Conservation (phyloP, 1,140 invertebrate species). For the Trachymyrmex cornetzi region DNA sequence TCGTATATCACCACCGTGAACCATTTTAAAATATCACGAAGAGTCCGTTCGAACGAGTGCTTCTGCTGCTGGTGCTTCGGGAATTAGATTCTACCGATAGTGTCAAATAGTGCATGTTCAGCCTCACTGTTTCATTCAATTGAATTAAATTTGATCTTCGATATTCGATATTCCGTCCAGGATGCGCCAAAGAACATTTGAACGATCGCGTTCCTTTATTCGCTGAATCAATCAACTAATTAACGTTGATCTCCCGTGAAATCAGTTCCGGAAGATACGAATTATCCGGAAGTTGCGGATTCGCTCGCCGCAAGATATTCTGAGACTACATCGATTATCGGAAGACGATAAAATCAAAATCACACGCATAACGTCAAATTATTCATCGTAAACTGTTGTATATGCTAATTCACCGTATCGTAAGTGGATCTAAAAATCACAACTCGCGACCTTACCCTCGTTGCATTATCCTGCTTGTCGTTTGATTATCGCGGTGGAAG, state of each 20-base stretch:
- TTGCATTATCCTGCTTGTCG: neutral
- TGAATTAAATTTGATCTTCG: constrained; percentile 21
- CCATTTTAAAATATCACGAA: neutral
- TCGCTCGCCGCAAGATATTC: neutral
- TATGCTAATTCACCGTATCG: neutral
- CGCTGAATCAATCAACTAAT: neutral
- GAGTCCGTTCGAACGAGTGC: neutral
- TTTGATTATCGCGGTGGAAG: neutral
- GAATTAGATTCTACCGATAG: neutral
- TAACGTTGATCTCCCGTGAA: neutral
- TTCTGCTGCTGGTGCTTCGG: neutral
- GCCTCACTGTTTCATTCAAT: neutral
- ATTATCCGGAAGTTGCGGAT: neutral
- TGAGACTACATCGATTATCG: constrained; percentile 21
- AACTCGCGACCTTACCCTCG: neutral
- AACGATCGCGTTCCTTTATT: neutral
- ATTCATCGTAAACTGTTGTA: neutral
- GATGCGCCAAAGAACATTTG: neutral
- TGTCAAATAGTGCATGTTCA: neutral
- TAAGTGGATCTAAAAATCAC: constrained; percentile 22
- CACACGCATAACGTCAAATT: constrained; percentile 16
- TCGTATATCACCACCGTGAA: neutral
- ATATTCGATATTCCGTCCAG: neutral
- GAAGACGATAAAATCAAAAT: constrained; percentile 47
- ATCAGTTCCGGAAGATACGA: neutral